Evolutionary conservation across 2,113 vertebrate species (phyloP).

Genomic region (Heteronetta atricapilla): DNA sequence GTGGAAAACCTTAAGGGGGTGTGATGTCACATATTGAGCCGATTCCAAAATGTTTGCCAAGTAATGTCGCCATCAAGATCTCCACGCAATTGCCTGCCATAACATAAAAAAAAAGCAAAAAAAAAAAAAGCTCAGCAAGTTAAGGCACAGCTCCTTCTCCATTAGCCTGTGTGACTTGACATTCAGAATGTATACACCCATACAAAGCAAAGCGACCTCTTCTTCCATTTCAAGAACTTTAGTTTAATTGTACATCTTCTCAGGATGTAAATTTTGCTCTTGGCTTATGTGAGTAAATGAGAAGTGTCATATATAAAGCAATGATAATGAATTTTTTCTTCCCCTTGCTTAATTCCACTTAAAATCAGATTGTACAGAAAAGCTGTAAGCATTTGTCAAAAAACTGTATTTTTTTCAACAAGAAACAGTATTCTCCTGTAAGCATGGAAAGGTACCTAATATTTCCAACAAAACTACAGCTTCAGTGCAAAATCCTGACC

Average conservation of each 20-base stretch:
- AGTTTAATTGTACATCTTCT: constrained; percentile 1
- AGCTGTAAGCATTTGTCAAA: constrained; percentile 1
- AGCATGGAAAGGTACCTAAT: background rate
- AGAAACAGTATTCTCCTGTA: constrained; percentile 26
- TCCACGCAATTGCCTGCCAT: constrained; percentile 55
- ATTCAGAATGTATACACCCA: background rate
- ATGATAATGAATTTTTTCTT: constrained; percentile 20
- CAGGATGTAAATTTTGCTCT: constrained; percentile 41
- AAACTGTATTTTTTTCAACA: constrained; percentile 21
- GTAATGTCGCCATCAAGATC: constrained; percentile 70
- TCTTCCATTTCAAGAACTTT: background rate
- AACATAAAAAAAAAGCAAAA: background rate
- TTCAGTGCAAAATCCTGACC: background rate
- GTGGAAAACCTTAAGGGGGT: constrained; percentile 77
- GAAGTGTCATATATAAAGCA: constrained; percentile 50
- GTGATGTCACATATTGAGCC: constrained; percentile 77
- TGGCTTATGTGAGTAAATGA: constrained; percentile 31
- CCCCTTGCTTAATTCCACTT: rapidly evolving
- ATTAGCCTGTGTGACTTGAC: background rate
- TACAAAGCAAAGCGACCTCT: background rate
- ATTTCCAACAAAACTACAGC: constrained; percentile 3
- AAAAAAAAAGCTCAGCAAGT: background rate
- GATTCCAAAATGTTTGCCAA: constrained; percentile 78
- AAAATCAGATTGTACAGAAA: background rate
- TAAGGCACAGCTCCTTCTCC: constrained; percentile 9